phyloP scores from a whole-genome alignment of 2,113 vertebrate genomes.

The Pelmatolapia mariae region DNA sequence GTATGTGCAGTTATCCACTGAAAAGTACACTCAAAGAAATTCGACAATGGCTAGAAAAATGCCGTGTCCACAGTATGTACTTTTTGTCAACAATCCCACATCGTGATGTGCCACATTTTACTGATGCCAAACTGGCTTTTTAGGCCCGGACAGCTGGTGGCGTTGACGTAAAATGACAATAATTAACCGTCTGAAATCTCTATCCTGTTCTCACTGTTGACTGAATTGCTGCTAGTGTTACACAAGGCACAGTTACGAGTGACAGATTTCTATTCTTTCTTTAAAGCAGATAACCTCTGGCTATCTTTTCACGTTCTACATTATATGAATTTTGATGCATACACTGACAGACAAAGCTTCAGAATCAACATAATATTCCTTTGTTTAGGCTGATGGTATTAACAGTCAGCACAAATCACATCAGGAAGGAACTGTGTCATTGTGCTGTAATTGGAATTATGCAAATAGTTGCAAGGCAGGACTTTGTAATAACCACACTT shows the following conservation, averaged over 20 bases:
- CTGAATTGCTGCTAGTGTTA: neutral
- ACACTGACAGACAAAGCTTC: constrained; percentile 21
- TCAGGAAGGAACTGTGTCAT: constrained; percentile 66
- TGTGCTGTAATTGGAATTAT: constrained; percentile 70
- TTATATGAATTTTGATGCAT: constrained; percentile 14
- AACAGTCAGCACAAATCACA: constrained; percentile 69
- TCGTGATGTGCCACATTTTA: neutral
- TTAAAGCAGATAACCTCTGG: neutral
- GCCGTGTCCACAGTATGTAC: neutral
- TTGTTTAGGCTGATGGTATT: constrained; percentile 69
- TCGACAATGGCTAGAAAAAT: neutral
- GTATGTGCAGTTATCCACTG: neutral
- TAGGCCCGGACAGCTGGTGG: neutral
- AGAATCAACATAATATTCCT: constrained; percentile 37
- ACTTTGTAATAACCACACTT: constrained; percentile 57
- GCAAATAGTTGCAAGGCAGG: constrained; percentile 59
- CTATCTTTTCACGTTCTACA: neutral
- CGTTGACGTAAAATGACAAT: neutral
- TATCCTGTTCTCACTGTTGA: neutral
- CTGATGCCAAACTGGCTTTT: neutral
- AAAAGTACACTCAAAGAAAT: neutral
- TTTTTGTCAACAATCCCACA: neutral
- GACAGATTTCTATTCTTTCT: neutral
- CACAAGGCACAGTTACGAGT: neutral
- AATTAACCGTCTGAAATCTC: neutral